phyloP scores from a whole-genome alignment of 2,888 invertebrate genomes.

The Polydrusus tereticollis region DNA sequence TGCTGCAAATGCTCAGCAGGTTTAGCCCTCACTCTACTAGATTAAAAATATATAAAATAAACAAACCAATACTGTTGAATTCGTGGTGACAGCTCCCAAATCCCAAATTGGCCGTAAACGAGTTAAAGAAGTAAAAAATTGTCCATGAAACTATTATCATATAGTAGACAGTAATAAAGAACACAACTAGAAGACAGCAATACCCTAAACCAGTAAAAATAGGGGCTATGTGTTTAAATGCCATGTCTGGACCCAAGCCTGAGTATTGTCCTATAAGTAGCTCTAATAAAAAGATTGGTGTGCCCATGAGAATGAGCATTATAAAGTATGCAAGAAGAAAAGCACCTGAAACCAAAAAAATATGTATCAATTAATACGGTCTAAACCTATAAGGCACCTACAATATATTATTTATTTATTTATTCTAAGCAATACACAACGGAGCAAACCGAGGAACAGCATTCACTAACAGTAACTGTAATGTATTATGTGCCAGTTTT shows the following conservation, averaged over 20 bases:
- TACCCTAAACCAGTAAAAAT: conserved; percentile 75
- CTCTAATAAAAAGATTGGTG: conserved; percentile 86
- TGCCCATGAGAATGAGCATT: conserved; percentile 81
- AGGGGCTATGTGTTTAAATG: conserved; percentile 75
- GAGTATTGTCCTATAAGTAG: conserved; percentile 84
- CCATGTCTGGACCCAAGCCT: conserved; percentile 78
- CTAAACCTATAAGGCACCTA: too few species aligned
- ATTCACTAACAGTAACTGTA: too few species aligned
- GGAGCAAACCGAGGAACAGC: too few species aligned
- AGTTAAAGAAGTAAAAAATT: conserved; percentile 80
- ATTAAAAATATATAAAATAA: conserved; percentile 1
- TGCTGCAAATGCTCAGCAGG: too few species aligned
- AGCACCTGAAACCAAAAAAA: conserved; percentile 73
- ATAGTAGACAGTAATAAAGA: conserved; percentile 82
- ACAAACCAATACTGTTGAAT: conserved; percentile 72
- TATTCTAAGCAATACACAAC: too few species aligned
- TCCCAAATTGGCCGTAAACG: conserved; percentile 73
- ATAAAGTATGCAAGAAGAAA: conserved; percentile 81
- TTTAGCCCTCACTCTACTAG: too few species aligned
- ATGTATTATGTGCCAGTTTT: too few species aligned
- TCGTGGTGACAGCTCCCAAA: conserved; percentile 79
- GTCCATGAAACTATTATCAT: conserved; percentile 87
- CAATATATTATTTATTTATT: too few species aligned
- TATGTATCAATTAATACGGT: not conserved
- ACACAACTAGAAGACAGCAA: conserved; percentile 78